phyloP scores from a whole-genome alignment of 2,888 invertebrate genomes.

The Nipponacmea schrenckii region DNA sequence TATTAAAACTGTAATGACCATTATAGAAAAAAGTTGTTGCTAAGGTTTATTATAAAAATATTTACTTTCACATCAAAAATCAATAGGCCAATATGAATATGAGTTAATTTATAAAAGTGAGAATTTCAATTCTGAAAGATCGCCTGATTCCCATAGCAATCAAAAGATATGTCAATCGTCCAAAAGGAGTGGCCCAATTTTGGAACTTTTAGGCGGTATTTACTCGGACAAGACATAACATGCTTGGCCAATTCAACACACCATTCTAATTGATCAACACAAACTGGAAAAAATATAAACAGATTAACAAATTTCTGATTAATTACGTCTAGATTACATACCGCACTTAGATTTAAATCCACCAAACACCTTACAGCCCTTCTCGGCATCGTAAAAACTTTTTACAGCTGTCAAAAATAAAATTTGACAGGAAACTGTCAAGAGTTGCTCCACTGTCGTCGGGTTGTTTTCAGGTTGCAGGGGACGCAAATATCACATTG shows the following conservation, averaged over 20 bases:
- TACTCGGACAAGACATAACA: too few species aligned
- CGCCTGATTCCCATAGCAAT: too few species aligned
- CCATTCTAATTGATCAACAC: too few species aligned
- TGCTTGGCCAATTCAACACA: too few species aligned
- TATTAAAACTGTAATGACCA: neutral
- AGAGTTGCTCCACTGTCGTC: neutral
- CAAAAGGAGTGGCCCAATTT: too few species aligned
- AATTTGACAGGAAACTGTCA: neutral
- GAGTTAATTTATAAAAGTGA: too few species aligned
- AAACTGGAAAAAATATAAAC: too few species aligned
- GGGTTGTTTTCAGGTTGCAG: slow-evolving; percentile 29
- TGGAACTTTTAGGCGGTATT: too few species aligned
- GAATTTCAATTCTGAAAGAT: too few species aligned
- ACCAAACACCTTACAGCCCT: slow-evolving; percentile 56
- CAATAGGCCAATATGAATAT: too few species aligned
- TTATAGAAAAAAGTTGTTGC: neutral
- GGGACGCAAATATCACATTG: slow-evolving; percentile 30
- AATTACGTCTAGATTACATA: slow-evolving; percentile 18
- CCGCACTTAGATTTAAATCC: slow-evolving; percentile 51
- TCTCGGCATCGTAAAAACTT: slow-evolving; percentile 45
- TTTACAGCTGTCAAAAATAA: neutral
- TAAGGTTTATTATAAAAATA: neutral
- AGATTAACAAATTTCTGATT: too few species aligned
- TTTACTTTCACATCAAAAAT: neutral
- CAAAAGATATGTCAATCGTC: too few species aligned